These are phyloP conservation scores for Meandrusa payeni DNA, from an alignment of 2,888 invertebrate genomes.

Conservation along the genomic window DNA sequence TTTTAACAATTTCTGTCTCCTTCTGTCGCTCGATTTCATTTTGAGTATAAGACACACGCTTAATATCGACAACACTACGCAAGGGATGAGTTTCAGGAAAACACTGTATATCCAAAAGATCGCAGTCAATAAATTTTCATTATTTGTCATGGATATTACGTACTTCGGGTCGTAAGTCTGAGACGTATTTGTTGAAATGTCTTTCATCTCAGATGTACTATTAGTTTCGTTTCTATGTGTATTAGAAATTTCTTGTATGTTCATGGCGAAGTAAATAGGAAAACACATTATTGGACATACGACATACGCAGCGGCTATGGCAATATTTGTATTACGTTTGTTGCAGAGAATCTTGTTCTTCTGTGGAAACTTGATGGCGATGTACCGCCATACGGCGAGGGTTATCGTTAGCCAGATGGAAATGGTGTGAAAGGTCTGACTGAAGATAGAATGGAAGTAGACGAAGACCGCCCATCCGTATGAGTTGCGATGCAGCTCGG, in stretches of 20 bases:
- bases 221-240: conserved; percentile 35
- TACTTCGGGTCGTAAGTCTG: conserved; percentile 77
- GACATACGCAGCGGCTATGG: conserved; percentile 88
- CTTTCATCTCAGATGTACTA: conserved; percentile 41
- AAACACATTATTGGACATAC: conserved; percentile 91
- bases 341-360: conserved; percentile 91
- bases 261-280: conserved; percentile 90
- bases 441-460: conserved; percentile 93
- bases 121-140: conserved; percentile 82
- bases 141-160: conserved; percentile 83
- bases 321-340: conserved; percentile 87
- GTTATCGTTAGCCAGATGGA: conserved; percentile 96
- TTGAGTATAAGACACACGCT: conserved; percentile 89
- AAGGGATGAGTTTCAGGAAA: conserved; percentile 94
- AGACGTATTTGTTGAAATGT: conserved; percentile 42
- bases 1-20: conserved; percentile 85
- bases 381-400: conserved; percentile 95
- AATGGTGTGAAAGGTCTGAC: conserved; percentile 93
- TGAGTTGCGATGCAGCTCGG: conserved; percentile 64
- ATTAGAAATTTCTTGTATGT: conserved; percentile 77
- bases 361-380: conserved; percentile 92
- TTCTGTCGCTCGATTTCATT: conserved; percentile 88
- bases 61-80: conserved; percentile 91
- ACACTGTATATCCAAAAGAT: conserved; percentile 97
- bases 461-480: conserved; percentile 92